Evolutionary conservation across 2,888 invertebrate genomes (phyloP).

Genomic region (Ectropis crepuscularia): DNA sequence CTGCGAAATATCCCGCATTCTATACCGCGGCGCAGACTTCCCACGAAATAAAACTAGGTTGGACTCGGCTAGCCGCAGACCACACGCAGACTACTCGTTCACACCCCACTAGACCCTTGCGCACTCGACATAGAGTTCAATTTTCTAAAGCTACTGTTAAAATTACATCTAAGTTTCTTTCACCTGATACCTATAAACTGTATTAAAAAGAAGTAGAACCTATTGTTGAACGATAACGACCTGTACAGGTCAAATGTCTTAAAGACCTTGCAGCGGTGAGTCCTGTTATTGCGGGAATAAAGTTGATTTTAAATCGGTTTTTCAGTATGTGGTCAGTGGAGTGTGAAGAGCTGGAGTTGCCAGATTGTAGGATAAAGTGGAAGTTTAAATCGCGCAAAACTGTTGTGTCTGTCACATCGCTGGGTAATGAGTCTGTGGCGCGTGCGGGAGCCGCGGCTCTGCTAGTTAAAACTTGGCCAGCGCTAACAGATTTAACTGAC

Average conservation of each 20-base stretch:
- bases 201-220: conserved; percentile 20
- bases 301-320: conserved; percentile 23
- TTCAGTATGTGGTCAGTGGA: conserved; percentile 21
- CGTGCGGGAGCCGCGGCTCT: conserved; percentile 10
- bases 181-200: conserved; percentile 2
- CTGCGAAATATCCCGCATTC: conserved; percentile 40
- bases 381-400: conserved; percentile 38
- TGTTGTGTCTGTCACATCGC: conserved; percentile 36
- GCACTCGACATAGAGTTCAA: background rate
- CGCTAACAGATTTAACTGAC: conserved; percentile 2
- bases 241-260: conserved; percentile 2
- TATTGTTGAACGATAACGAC: conserved; percentile 23
- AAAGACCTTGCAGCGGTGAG: conserved; percentile 10
- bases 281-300: conserved; percentile 15
- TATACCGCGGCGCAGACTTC: conserved; percentile 36
- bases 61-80: conserved; percentile 34
- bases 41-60: conserved; percentile 48
- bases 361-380: conserved; percentile 33
- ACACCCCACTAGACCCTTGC: conserved; percentile 2
- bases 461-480: conserved; percentile 19
- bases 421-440: conserved; percentile 27
- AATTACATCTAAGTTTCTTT: conserved; percentile 1
- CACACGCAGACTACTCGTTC: conserved; percentile 32
- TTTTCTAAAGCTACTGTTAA: background rate
- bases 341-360: conserved; percentile 29